A percentile compares a stretch with the other conserved stretches of the same genome.
Conservation (phyloP, 2,797 vertebrate genomes). For the Spheniscus humboldti region DNA sequence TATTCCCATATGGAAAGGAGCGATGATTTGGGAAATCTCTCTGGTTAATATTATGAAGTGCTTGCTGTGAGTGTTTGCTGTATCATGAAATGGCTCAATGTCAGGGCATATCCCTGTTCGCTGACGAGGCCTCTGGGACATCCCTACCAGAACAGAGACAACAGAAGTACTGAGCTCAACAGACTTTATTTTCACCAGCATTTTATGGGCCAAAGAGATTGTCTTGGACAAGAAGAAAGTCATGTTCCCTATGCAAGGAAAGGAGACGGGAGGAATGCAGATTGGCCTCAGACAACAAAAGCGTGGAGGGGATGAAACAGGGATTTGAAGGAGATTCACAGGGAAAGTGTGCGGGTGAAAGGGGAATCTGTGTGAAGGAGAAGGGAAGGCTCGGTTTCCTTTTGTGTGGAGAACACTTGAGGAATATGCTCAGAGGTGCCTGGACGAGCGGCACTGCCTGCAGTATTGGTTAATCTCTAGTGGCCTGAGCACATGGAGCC, state of each 20-base stretch:
- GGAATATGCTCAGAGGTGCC: not conserved
- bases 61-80: not conserved
- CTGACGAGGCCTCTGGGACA: not conserved
- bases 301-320: not conserved
- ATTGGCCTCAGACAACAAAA: not conserved
- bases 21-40: not conserved
- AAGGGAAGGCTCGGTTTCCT: not conserved
- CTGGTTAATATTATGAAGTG: not conserved
- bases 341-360: not conserved
- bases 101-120: not conserved
- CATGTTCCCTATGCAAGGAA: not conserved
- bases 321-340: not conserved
- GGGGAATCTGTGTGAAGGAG: not conserved
- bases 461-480: too few species aligned
- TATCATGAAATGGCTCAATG: not conserved
- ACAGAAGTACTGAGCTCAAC: not conserved
- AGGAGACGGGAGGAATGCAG: not conserved
- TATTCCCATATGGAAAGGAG: constrained; percentile 17
- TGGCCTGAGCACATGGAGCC: not conserved
- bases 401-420: not conserved
- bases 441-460: not conserved
- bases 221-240: not conserved
- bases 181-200: not conserved
- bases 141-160: not conserved
- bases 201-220: not conserved